Evolutionary conservation across 1,140 invertebrate species (phyloP), one percentile per base, ranked within the genome.

Genomic region (Helicoverpa zea): DNA sequence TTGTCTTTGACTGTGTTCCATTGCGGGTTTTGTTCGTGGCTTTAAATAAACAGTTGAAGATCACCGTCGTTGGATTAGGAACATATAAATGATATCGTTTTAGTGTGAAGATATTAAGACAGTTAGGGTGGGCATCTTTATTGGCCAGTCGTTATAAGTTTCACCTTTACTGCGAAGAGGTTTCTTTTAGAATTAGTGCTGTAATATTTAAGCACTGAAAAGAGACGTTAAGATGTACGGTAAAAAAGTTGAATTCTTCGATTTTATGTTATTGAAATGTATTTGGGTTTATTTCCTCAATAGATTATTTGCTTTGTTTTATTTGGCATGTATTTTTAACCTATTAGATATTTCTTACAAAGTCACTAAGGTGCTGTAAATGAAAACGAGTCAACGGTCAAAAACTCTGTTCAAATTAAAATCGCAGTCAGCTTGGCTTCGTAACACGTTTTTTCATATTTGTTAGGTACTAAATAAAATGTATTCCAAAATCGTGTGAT

Each of bases 101-200:
- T 1, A 5, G 47, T 82, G 23, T 43, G 11, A 35, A 35, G 61
- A 72, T 43, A 74, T 47, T 52, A 73, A 63, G 56, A 80, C 23
- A 52, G 63, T 54, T 63, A 70, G 76, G 76, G 77, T 82, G 51
- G 72, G 23, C 18, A 84, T 82, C 83, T 86, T 87, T 87, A 86
- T 86, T 83, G 83, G 66, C 10, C 3, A 73, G 73, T 80, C 81
- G 76, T 82, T 85, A 82, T 83, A 86, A 84, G 82, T 86, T 83
- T 79, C 83, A 79, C 81, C 70, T 82, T 85, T 84, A 83, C 79
- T 83, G 79, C 74, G n/a, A 61, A 81, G 47, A 80, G 81, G 80
- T 82, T 86, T 83, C 79, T 86, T 84, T 83, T 82, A 83, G 80
- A 87, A 83, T 87, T 86, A 86, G 72, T 73, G 52, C 72, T 51